These are phyloP conservation scores for Pholis gunnellus DNA, from an alignment of 2,113 vertebrate genomes.

Conservation along the genomic window DNA sequence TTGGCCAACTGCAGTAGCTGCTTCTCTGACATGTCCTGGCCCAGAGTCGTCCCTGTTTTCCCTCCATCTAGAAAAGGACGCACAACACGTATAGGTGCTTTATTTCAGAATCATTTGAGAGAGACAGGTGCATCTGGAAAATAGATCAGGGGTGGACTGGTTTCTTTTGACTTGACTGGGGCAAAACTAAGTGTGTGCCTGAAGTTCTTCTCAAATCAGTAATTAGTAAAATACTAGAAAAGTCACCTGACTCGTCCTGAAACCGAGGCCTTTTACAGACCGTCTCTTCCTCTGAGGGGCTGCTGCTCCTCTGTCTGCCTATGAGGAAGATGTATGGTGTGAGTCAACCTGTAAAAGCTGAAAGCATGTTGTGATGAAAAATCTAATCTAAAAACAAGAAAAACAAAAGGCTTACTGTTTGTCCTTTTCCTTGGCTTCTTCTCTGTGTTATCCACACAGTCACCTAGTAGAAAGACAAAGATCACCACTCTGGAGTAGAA, in stretches of 20 bases:
- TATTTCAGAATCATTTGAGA: conserved; percentile 15
- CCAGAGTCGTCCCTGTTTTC: conserved; percentile 8
- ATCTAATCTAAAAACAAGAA: background rate
- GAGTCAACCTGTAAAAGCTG: conserved; percentile 2
- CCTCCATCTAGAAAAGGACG: conserved; percentile 71
- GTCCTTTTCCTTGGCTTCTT: conserved; percentile 68
- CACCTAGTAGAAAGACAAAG: conserved; percentile 63
- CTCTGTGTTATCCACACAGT: conserved; percentile 71
- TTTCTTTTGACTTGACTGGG: background rate
- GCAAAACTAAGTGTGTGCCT: background rate
- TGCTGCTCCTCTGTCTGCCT: conserved; percentile 74
- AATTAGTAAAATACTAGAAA: background rate
- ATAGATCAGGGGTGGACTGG: background rate
- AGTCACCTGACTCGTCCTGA: conserved; percentile 76
- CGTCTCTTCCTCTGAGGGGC: conserved; percentile 74
- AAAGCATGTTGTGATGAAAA: background rate
- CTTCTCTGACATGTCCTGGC: conserved; percentile 77
- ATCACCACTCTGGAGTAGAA: background rate
- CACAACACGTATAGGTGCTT: background rate
- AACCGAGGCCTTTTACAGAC: conserved; percentile 79
- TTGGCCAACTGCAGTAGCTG: conserved; percentile 84
- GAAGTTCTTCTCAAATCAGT: background rate
- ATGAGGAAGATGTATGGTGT: background rate
- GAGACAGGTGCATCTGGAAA: conserved; percentile 3
- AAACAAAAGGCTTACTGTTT: conserved; percentile 59